Percentiles rank a stretch among this genome's conserved stretches.
phyloP scores from a whole-genome alignment of 2,888 invertebrate genomes.

The Lepidonotus clava region DNA sequence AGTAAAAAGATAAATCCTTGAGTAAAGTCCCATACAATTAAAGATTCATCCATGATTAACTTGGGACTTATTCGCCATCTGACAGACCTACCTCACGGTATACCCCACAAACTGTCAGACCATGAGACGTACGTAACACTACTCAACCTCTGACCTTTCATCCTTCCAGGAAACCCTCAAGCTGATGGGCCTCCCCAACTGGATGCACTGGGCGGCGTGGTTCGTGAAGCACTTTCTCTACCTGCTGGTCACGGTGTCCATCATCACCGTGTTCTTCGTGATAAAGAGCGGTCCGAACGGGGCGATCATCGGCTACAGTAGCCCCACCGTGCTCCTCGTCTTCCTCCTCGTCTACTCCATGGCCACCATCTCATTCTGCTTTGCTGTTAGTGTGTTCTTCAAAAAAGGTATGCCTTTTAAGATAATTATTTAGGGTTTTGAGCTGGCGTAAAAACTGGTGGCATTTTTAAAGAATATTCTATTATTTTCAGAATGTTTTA shows the following conservation, averaged over 20 bases:
- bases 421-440: too few relatives aligned
- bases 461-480: too few relatives aligned
- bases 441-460: too few relatives aligned
- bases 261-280: constrained; percentile 79
- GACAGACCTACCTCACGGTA: too few relatives aligned
- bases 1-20: too few relatives aligned
- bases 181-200: constrained; percentile 92
- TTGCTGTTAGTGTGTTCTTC: constrained; percentile 90
- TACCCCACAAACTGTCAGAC: too few relatives aligned
- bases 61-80: too few relatives aligned
- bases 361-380: constrained; percentile 88
- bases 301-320: constrained; percentile 86
- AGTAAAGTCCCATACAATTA: too few relatives aligned
- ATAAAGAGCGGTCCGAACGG: constrained; percentile 61
- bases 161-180: constrained; percentile 91
- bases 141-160: not conserved
- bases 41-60: too few relatives aligned
- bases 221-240: constrained; percentile 89
- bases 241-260: constrained; percentile 84
- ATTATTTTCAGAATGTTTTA: too few relatives aligned
- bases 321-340: constrained; percentile 86
- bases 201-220: constrained; percentile 93
- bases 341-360: constrained; percentile 87
- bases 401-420: constrained; percentile 84
- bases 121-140: too few relatives aligned